Conservation (phyloP, 2,888 invertebrate genomes). For the Eristalis intricaria region DNA sequence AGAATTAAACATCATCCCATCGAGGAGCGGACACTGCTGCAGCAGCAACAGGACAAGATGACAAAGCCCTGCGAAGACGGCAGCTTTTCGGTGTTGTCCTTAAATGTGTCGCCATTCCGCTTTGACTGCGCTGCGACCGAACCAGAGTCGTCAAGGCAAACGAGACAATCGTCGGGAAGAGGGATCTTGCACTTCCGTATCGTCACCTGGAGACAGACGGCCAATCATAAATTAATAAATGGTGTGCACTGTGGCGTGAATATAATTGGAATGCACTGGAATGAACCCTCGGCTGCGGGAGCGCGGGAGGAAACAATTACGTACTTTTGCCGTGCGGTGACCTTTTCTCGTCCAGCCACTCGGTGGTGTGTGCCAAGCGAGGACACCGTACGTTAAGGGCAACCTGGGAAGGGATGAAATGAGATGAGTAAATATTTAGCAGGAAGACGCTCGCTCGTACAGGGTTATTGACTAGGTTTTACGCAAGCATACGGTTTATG, state of each 20-base stretch:
- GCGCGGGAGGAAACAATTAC: background rate
- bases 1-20: conserved; percentile 19
- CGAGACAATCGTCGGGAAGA: background rate
- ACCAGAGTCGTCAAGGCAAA: background rate
- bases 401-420: background rate
- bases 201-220: background rate
- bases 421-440: background rate
- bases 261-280: background rate
- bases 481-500: background rate
- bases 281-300: background rate
- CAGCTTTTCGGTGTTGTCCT: background rate
- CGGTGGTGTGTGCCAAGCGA: background rate
- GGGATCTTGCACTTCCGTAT: background rate
- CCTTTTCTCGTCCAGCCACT: background rate
- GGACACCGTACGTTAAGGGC: background rate
- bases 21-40: background rate
- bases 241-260: background rate
- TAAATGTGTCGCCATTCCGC: background rate
- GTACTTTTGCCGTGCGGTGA: background rate
- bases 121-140: background rate
- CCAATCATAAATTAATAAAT: conserved; percentile 1
- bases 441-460: background rate
- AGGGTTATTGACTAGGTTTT: background rate
- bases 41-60: background rate
- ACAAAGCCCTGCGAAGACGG: background rate